Conservation (phyloP, 2,113 vertebrate species). For the Dolichallabes microphthalmus region DNA sequence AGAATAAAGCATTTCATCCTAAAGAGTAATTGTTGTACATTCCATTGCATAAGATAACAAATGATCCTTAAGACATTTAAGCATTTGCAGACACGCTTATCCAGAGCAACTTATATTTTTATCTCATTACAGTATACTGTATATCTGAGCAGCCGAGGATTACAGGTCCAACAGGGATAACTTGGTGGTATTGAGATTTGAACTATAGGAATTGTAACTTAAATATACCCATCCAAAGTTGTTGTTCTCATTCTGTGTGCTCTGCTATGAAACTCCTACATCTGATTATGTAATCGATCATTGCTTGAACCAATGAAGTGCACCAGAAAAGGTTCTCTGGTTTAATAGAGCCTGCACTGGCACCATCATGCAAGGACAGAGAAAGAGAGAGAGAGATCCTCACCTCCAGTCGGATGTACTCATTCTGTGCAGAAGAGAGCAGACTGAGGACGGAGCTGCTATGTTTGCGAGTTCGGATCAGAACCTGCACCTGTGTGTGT, state of each 20-base stretch:
- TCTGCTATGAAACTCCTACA: background rate
- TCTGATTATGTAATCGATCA: background rate
- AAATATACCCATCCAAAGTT: background rate
- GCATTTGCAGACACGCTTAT: too few species aligned
- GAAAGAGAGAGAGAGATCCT: constrained; percentile 43
- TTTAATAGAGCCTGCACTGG: background rate
- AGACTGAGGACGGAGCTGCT: constrained; percentile 74
- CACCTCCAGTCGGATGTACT: constrained; percentile 83
- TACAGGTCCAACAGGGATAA: too few species aligned
- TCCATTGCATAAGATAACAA: too few species aligned
- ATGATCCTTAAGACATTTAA: too few species aligned
- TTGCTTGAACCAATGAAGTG: background rate
- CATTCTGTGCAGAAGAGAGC: constrained; percentile 74
- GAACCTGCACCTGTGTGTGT: constrained; percentile 73
- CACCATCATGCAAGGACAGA: background rate
- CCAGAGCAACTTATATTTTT: too few species aligned
- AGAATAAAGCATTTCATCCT: too few species aligned
- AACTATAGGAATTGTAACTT: background rate
- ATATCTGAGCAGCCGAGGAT: too few species aligned
- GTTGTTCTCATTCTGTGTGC: background rate
- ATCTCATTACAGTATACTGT: too few species aligned
- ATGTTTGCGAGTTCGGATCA: constrained; percentile 81
- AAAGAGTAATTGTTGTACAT: too few species aligned
- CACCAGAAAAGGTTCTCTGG: background rate
- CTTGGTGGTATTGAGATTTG: too few species aligned